Percentiles rank a stretch among this genome's conserved stretches.
phyloP scores from a whole-genome alignment of 2,888 invertebrate genomes.

The Thalpophila matura region DNA sequence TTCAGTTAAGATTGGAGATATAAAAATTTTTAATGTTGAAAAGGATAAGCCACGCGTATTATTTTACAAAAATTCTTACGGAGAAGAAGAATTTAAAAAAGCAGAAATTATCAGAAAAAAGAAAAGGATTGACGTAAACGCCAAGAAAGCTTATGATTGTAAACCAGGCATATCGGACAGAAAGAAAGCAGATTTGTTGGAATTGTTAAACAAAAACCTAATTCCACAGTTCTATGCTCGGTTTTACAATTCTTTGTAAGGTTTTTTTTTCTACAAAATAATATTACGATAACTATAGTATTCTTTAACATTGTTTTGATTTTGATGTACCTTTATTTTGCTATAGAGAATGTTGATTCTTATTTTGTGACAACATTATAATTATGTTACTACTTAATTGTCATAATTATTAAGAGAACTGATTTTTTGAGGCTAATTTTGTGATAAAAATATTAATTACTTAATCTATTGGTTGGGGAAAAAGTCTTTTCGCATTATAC shows the following conservation, averaged over 20 bases:
- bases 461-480: too few species aligned
- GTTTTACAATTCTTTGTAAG: neutral
- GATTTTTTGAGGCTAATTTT: neutral
- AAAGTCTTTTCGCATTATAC: too few species aligned
- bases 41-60: neutral
- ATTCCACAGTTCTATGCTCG: constrained; percentile 5
- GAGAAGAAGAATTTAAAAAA: neutral
- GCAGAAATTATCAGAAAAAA: neutral
- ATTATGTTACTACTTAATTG: too few species aligned
- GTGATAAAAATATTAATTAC: constrained; percentile 2
- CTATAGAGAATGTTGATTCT: too few species aligned
- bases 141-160: too few species aligned
- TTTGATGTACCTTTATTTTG: too few species aligned
- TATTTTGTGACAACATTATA: too few species aligned
- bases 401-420: too few species aligned
- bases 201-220: constrained; percentile 1
- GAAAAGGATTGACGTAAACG: too few species aligned
- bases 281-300: too few species aligned
- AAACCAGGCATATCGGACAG: too few species aligned
- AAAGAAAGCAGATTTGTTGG: neutral
- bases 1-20: constrained; percentile 23
- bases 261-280: neutral
- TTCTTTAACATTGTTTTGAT: too few species aligned
- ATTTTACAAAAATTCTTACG: constrained; percentile 1
- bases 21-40: neutral